These are phyloP conservation scores for Fregetta grallaria DNA, from an alignment of 2,113 vertebrate species.

Conservation along the genomic window DNA sequence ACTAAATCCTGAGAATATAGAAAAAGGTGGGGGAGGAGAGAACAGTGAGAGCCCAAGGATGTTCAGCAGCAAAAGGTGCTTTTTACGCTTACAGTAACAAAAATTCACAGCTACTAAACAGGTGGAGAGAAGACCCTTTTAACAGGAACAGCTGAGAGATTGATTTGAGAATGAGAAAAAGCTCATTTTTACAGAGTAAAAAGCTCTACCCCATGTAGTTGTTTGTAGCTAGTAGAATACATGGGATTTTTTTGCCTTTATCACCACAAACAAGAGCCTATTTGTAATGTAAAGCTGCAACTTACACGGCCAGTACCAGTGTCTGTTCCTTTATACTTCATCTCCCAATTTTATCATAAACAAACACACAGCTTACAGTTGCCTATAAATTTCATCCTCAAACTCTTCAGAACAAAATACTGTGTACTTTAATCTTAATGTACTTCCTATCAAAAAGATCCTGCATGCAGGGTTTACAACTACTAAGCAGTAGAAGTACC, in stretches of 20 bases:
- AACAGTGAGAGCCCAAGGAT: neutral
- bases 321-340: slow-evolving; percentile 54
- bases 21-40: neutral
- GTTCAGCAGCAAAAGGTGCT: neutral
- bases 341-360: slow-evolving; percentile 65
- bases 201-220: slow-evolving; percentile 17
- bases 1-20: neutral
- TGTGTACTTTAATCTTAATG: slow-evolving; percentile 50
- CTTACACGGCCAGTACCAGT: slow-evolving; percentile 5
- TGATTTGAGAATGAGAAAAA: slow-evolving; percentile 21
- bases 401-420: slow-evolving; percentile 57
- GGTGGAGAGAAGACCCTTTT: slow-evolving; percentile 8
- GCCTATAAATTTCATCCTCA: slow-evolving; percentile 61
- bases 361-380: slow-evolving; percentile 56
- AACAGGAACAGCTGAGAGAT: neutral
- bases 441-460: slow-evolving; percentile 54
- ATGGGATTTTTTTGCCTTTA: slow-evolving; percentile 46
- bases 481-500: neutral
- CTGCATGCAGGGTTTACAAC: slow-evolving; percentile 30
- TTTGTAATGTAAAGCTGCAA: slow-evolving; percentile 49
- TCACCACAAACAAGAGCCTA: slow-evolving; percentile 53
- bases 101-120: neutral
- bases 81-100: neutral
- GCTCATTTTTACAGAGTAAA: neutral
- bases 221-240: slow-evolving; percentile 1